These are phyloP conservation scores for Holacanthella duospinosa DNA, from an alignment of 2,888 invertebrate species.

Conservation along the genomic window DNA sequence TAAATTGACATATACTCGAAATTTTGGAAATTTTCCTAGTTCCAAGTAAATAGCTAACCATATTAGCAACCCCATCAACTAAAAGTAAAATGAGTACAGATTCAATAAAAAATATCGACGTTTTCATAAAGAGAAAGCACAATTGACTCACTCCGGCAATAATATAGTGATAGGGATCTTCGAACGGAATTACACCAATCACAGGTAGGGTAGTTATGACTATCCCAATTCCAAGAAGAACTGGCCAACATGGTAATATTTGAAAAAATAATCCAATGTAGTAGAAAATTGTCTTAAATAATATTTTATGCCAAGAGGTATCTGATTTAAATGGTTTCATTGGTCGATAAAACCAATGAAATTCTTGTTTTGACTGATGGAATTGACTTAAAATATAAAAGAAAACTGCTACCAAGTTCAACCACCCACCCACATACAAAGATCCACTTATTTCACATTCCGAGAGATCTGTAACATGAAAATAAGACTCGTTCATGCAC, in stretches of 20 bases:
- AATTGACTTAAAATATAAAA: background rate
- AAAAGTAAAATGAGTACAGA: background rate
- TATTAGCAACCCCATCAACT: conserved; percentile 9
- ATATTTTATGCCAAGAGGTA: background rate
- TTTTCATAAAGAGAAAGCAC: no score
- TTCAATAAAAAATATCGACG: background rate
- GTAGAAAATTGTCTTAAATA: background rate
- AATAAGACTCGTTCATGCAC: background rate
- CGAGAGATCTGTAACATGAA: background rate
- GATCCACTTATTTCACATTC: conserved; percentile 1
- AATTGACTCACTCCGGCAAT: conserved; percentile 4
- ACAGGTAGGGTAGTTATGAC: conserved; percentile 2
- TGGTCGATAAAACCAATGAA: conserved; percentile 7
- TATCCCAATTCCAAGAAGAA: background rate
- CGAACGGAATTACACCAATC: background rate
- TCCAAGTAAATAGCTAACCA: conserved; percentile 8
- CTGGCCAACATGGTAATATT: background rate
- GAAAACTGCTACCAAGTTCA: conserved; percentile 1
- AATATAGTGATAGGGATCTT: background rate
- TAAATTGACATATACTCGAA: conserved; percentile 7
- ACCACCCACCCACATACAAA: background rate
- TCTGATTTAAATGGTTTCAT: background rate
- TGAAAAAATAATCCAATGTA: background rate
- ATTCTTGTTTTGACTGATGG: background rate
- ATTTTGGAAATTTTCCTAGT: conserved; percentile 7